These are phyloP conservation scores for Drosophila varians DNA, from an alignment of 1,140 invertebrate species.

Conservation along the genomic window DNA sequence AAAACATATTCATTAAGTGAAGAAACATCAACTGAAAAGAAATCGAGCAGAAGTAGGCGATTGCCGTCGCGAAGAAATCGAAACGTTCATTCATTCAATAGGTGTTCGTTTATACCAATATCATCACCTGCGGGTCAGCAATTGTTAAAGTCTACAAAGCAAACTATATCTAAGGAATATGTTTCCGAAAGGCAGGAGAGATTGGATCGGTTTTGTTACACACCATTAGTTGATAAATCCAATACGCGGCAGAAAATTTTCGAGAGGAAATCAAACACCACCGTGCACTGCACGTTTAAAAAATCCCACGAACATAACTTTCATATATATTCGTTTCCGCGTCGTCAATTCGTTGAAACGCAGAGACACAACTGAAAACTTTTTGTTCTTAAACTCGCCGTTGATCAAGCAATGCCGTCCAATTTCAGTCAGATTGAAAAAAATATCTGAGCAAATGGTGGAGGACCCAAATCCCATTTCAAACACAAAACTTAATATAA, in stretches of 20 bases:
- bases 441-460: constrained; percentile 77
- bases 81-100: constrained; percentile 83
- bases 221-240: constrained; percentile 82
- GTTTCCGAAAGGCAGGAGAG: constrained; percentile 85
- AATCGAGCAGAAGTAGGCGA: constrained; percentile 66
- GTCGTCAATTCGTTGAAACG: constrained; percentile 74
- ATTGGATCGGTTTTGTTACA: constrained; percentile 84
- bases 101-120: constrained; percentile 85
- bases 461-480: constrained; percentile 72
- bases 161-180: constrained; percentile 84
- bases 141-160: constrained; percentile 84
- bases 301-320: constrained; percentile 75
- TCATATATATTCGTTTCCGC: constrained; percentile 84
- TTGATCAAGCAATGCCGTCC: constrained; percentile 83
- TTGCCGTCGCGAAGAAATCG: constrained; percentile 84
- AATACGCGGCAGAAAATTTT: constrained; percentile 84
- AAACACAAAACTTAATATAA: constrained; percentile 76
- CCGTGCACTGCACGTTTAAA: constrained; percentile 84
- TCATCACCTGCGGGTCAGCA: constrained; percentile 86
- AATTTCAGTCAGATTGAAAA: constrained; percentile 83
- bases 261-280: constrained; percentile 79
- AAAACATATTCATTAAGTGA: constrained; percentile 54
- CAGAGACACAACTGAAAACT: constrained; percentile 63
- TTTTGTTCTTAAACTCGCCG: constrained; percentile 75
- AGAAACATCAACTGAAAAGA: constrained; percentile 39